phyloP scores from a whole-genome alignment of 2,797 vertebrate genomes.

The Syncerus caffer region DNA sequence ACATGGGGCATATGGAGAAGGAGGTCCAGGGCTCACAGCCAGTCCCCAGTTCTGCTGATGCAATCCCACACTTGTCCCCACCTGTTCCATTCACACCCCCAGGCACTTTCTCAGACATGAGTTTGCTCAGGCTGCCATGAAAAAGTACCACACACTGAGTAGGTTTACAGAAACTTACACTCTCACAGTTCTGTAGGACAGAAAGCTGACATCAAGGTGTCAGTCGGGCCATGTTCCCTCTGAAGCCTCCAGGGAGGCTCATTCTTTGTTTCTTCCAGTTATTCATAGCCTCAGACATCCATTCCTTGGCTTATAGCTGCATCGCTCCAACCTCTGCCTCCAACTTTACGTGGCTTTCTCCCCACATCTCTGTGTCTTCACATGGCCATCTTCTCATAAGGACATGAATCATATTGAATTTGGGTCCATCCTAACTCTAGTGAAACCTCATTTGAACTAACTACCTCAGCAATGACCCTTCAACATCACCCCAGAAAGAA shows the following conservation, averaged over 20 bases:
- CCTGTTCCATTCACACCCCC: too few species aligned
- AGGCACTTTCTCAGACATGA: not conserved
- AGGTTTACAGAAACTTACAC: not conserved
- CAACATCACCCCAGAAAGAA: not conserved
- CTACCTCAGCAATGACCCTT: not conserved
- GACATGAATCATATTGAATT: not conserved
- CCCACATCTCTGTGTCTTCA: not conserved
- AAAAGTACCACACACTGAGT: not conserved
- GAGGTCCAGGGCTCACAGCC: not conserved
- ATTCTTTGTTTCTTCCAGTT: not conserved
- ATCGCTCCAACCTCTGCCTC: not conserved
- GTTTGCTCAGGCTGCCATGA: not conserved
- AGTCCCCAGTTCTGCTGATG: not conserved
- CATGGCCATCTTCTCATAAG: not conserved
- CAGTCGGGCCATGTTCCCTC: not conserved
- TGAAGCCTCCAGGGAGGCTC: not conserved
- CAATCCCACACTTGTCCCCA: not conserved
- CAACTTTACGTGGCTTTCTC: not conserved
- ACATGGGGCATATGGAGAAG: not conserved
- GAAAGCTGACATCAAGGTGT: not conserved
- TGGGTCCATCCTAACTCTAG: not conserved
- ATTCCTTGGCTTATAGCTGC: not conserved
- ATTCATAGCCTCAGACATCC: not conserved
- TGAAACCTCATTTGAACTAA: not conserved
- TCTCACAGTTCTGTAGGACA: not conserved